Percentiles rank a stretch among this genome's conserved stretches.
phyloP scores from a whole-genome alignment of 2,113 vertebrate genomes.

The Dicaeum eximium region DNA sequence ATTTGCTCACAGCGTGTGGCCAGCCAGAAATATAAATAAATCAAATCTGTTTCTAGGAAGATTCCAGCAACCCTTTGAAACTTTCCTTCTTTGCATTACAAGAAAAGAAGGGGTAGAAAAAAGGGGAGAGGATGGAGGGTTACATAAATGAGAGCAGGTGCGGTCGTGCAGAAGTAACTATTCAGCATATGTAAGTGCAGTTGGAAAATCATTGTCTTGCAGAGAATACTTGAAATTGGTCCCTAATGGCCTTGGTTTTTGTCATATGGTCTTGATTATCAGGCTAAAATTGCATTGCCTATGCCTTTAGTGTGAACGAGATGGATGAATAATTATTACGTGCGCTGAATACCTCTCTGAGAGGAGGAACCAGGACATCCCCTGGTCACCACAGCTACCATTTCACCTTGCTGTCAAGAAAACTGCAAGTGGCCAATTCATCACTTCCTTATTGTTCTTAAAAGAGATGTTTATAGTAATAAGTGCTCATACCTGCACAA shows the following conservation, averaged over 20 bases:
- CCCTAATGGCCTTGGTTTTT: constrained; percentile 88
- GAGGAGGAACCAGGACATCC: constrained; percentile 69
- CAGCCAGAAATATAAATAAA: constrained; percentile 34
- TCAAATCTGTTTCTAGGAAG: constrained; percentile 47
- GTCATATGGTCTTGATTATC: constrained; percentile 92
- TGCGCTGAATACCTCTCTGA: constrained; percentile 79
- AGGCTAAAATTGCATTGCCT: constrained; percentile 87
- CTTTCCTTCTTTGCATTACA: constrained; percentile 49
- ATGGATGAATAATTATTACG: constrained; percentile 89
- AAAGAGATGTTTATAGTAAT: constrained; percentile 6
- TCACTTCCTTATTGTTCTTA: constrained; percentile 60
- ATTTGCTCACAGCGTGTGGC: constrained; percentile 35
- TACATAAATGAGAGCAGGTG: constrained; percentile 81
- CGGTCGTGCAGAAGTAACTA: constrained; percentile 81
- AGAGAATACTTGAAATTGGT: constrained; percentile 89
- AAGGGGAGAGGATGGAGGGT: constrained; percentile 51
- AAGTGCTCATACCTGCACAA: not conserved
- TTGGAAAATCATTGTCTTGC: constrained; percentile 90
- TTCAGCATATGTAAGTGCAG: constrained; percentile 89
- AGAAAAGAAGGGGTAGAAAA: constrained; percentile 50
- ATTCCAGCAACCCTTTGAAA: constrained; percentile 61
- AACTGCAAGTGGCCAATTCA: constrained; percentile 71
- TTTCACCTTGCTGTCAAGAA: constrained; percentile 73
- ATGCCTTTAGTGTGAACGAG: constrained; percentile 84
- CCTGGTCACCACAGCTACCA: constrained; percentile 69